These are phyloP conservation scores for Trachymyrmex septentrionalis DNA, from an alignment of 1,140 invertebrate genomes.

Conservation along the genomic window DNA sequence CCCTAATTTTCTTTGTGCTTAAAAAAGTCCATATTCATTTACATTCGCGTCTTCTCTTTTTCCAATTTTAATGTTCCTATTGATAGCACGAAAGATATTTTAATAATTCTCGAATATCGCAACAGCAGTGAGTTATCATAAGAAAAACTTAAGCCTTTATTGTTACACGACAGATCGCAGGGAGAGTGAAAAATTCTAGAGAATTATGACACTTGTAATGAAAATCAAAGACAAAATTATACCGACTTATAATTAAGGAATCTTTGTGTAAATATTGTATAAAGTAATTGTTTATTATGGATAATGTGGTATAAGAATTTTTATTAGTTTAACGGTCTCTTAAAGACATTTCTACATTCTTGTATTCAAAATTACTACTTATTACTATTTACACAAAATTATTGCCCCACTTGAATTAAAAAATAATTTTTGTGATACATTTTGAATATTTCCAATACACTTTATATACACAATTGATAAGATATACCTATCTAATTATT, in stretches of 20 bases:
- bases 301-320: conserved; percentile 74
- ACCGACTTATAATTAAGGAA: conserved; percentile 75
- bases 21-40: conserved; percentile 10
- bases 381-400: conserved; percentile 29
- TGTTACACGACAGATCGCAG: not conserved
- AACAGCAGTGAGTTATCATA: not conserved
- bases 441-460: not conserved
- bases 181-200: not conserved
- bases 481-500: conserved; percentile 55
- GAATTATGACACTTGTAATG: conserved; percentile 11
- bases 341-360: conserved; percentile 41
- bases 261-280: conserved; percentile 84
- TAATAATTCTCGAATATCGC: conserved; percentile 15
- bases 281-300: conserved; percentile 83
- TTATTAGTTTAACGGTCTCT: conserved; percentile 73
- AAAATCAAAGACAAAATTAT: conserved; percentile 64
- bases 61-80: conserved; percentile 53
- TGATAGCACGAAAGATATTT: conserved; percentile 8
- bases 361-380: conserved; percentile 20
- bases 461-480: conserved; percentile 8
- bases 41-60: conserved; percentile 4
- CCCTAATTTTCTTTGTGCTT: not conserved
- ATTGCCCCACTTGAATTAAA: not conserved
- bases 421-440: conserved; percentile 42
- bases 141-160: conserved; percentile 23